Evolutionary conservation across 2,888 invertebrate genomes (phyloP).

Genomic region (Cataglyphis rosenhaueri): DNA sequence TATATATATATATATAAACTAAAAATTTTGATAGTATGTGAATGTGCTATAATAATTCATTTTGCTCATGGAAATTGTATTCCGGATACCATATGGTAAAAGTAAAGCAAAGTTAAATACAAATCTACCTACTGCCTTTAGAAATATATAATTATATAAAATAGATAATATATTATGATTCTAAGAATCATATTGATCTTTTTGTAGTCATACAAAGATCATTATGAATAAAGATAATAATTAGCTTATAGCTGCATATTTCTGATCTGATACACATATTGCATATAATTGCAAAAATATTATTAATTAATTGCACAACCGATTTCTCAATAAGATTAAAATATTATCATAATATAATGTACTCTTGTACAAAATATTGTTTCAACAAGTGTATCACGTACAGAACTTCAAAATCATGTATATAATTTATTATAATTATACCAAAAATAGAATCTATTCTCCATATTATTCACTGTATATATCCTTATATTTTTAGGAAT

Average conservation of each 20-base stretch:
- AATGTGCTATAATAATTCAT: not conserved
- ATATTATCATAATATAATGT: conserved; percentile 3
- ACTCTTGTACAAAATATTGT: conserved; percentile 43
- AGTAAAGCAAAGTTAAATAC: not conserved
- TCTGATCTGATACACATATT: not conserved
- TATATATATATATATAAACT: not conserved
- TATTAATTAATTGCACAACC: conserved; percentile 28
- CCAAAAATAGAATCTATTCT: conserved; percentile 3
- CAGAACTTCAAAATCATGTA: not conserved
- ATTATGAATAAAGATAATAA: not conserved
- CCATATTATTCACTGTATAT: conserved; percentile 20
- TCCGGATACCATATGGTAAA: not conserved
- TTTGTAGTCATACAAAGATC: conserved; percentile 7
- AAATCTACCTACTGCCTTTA: conserved; percentile 44
- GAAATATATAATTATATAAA: conserved; percentile 17
- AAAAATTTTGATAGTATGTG: not conserved
- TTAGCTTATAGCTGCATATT: not conserved
- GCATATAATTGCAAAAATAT: conserved; percentile 10
- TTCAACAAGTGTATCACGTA: not conserved
- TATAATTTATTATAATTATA: conserved; percentile 21
- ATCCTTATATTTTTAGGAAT: conserved; percentile 7
- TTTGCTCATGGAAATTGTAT: conserved; percentile 15
- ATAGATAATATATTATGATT: conserved; percentile 20
- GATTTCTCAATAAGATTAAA: conserved; percentile 5
- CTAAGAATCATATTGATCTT: conserved; percentile 25